These are phyloP conservation scores for Drosophila lowei DNA, from an alignment of 1,140 invertebrate genomes.

Conservation along the genomic window DNA sequence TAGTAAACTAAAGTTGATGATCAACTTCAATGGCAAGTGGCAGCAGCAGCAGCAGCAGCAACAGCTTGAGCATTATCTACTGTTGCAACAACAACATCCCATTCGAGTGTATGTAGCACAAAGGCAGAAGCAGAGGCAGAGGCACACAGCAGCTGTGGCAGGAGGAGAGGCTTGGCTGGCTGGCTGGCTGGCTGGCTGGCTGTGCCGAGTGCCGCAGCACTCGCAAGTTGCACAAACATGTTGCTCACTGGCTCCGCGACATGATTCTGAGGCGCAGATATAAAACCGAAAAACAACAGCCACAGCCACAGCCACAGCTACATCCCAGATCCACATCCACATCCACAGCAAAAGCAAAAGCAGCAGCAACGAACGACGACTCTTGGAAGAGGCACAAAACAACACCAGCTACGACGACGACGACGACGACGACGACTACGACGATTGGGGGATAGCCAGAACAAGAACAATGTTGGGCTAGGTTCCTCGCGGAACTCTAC, in stretches of 20 bases:
- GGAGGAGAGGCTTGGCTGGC: constrained; percentile 53
- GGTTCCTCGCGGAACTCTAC: constrained; percentile 37
- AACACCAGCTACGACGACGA: too few relatives aligned
- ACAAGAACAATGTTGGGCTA: constrained; percentile 77
- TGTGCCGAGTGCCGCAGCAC: constrained; percentile 70
- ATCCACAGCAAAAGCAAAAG: not conserved
- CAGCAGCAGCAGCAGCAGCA: constrained; percentile 45
- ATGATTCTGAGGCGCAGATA: constrained; percentile 80
- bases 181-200: constrained; percentile 22
- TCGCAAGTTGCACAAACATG: constrained; percentile 76
- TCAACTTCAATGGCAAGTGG: constrained; percentile 76
- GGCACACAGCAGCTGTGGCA: constrained; percentile 53
- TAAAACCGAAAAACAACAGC: constrained; percentile 63
- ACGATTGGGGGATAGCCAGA: constrained; percentile 45
- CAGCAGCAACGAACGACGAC: constrained; percentile 34
- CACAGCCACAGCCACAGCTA: not conserved
- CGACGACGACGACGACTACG: too few relatives aligned
- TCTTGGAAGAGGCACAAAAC: too few relatives aligned
- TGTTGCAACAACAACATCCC: constrained; percentile 44
- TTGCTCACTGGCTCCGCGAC: constrained; percentile 79
- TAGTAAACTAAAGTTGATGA: constrained; percentile 72
- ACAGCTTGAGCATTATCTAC: constrained; percentile 48
- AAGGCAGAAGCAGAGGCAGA: constrained; percentile 17
- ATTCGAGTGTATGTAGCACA: constrained; percentile 59
- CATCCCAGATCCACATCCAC: too few relatives aligned